These are phyloP conservation scores for Calidris pygmaea DNA, from an alignment of 2,113 vertebrate species.

Conservation along the genomic window DNA sequence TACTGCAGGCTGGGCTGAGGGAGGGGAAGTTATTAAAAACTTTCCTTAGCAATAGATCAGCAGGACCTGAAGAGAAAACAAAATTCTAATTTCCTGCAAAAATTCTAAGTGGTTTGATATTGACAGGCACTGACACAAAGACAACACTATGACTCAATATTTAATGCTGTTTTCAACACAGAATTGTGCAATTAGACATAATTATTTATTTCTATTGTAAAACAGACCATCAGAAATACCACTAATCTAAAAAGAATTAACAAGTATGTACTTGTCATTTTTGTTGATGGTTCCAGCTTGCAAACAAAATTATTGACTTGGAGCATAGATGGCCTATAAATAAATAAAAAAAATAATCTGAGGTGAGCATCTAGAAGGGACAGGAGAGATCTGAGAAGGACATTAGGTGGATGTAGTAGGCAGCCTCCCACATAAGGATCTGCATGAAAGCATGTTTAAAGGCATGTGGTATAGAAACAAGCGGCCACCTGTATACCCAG, in stretches of 20 bases:
- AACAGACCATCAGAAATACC: neutral
- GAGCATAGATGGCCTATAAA: neutral
- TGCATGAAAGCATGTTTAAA: neutral
- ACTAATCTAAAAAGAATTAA: neutral
- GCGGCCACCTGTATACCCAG: rapidly evolving
- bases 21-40: neutral
- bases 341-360: neutral
- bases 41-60: neutral
- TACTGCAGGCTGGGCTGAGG: neutral
- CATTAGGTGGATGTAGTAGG: neutral
- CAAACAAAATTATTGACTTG: neutral
- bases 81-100: neutral
- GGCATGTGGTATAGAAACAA: neutral
- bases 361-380: neutral
- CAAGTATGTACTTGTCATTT: neutral
- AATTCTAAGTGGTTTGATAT: neutral
- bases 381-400: neutral
- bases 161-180: neutral
- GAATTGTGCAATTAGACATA: neutral
- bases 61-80: neutral
- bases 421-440: neutral
- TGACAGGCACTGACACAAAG: neutral
- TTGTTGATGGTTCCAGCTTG: neutral
- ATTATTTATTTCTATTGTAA: neutral
- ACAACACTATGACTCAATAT: neutral